Conservation (phyloP, 2,113 vertebrate species). For the Saimiri boliviensis region DNA sequence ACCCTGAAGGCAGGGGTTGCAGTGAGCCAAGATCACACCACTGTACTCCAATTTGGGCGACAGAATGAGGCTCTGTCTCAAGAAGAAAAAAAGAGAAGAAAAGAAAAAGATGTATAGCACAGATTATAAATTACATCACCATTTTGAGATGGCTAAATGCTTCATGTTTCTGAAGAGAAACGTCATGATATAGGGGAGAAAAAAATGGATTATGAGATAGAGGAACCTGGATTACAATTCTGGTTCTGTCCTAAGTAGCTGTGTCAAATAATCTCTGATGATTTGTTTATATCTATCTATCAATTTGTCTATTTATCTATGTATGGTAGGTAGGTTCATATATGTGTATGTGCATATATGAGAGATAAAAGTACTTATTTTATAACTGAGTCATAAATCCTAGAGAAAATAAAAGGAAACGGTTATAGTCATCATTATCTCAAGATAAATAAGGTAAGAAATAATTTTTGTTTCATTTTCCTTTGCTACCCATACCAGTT, state of each 20-base stretch:
- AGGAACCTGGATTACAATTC: background rate
- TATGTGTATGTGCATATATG: background rate
- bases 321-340: background rate
- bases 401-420: background rate
- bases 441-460: background rate
- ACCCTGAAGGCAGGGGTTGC: no score
- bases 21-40: no score
- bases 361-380: background rate
- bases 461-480: background rate
- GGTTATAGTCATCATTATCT: background rate
- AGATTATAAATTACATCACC: background rate
- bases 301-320: background rate
- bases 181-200: background rate
- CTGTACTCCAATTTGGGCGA: no score
- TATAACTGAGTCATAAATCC: background rate
- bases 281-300: background rate
- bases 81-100: no score
- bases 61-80: no score
- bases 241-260: background rate
- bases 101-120: background rate
- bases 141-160: background rate
- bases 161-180: conserved; percentile 19
- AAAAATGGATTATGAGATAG: background rate
- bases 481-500: background rate
- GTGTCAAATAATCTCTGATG: background rate